Percentiles rank a stretch among this genome's conserved stretches.
phyloP scores from a whole-genome alignment of 2,797 vertebrate genomes.

The Sebastes variabilis region DNA sequence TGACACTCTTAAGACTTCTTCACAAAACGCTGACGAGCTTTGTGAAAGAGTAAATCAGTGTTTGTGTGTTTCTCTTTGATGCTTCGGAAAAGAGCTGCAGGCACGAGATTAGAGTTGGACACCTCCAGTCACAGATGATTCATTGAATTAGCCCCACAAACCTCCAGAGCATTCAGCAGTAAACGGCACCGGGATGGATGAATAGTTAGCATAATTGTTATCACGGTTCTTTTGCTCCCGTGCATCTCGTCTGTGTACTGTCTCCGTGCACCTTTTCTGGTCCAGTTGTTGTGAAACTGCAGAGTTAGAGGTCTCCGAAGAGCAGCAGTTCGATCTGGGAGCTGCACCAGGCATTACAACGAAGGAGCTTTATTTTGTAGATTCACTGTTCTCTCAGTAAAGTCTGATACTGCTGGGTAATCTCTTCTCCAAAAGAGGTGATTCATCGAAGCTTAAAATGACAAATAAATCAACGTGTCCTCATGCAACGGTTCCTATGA shows the following conservation, averaged over 20 bases:
- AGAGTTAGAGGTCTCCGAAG: conserved; percentile 16
- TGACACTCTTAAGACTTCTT: neutral
- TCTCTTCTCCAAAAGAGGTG: neutral
- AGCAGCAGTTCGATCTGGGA: conserved; percentile 12
- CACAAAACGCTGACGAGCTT: neutral
- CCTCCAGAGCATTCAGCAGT: conserved; percentile 24
- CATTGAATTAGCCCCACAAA: conserved; percentile 39
- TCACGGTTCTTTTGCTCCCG: conserved; percentile 15
- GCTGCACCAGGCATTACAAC: neutral
- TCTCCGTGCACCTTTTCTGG: conserved; percentile 16
- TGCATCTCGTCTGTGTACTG: neutral
- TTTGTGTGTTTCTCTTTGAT: conserved; percentile 12
- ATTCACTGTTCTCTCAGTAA: neutral
- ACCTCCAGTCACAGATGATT: conserved; percentile 47
- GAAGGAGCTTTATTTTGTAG: neutral
- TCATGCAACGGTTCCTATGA: no score
- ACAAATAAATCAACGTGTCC: neutral
- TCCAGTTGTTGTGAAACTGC: conserved; percentile 45
- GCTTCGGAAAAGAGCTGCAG: conserved; percentile 10
- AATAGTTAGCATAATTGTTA: conserved; percentile 53
- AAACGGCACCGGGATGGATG: conserved; percentile 47
- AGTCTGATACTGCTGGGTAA: neutral
- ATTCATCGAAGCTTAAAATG: neutral
- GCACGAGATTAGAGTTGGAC: conserved; percentile 30
- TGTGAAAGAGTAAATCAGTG: neutral